Evolutionary conservation across 2,113 vertebrate species (phyloP).

Genomic region (Psilopogon haemacephalus): DNA sequence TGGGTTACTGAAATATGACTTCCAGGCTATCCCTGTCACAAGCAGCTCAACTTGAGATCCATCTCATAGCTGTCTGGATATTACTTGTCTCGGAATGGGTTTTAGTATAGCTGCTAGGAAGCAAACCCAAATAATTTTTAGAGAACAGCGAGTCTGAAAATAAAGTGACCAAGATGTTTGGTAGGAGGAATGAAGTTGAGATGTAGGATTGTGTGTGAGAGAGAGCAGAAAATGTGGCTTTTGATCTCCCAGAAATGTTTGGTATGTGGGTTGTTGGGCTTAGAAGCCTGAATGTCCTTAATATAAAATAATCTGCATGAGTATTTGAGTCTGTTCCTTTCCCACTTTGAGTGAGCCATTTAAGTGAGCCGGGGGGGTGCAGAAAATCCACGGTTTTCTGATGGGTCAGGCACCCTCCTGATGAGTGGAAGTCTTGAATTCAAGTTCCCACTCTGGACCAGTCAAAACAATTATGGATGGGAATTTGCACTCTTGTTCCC

Average conservation of each 20-base stretch:
- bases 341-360: constrained; percentile 21
- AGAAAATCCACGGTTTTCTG: background rate
- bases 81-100: background rate
- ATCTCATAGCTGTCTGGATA: background rate
- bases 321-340: constrained; percentile 33
- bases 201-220: constrained; percentile 29
- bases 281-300: constrained; percentile 25
- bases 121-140: background rate
- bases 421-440: constrained; percentile 7
- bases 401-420: constrained; percentile 27
- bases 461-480: constrained; percentile 28
- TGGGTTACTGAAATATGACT: background rate
- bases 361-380: constrained; percentile 1
- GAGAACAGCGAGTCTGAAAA: background rate
- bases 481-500: background rate
- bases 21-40: background rate
- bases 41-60: background rate
- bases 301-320: constrained; percentile 48
- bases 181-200: background rate
- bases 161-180: background rate
- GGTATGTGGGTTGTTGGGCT: constrained; percentile 45
- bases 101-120: background rate
- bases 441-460: background rate
- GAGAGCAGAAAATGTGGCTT: constrained; percentile 29
- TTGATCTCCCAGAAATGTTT: constrained; percentile 50